A percentile compares a stretch with the other conserved stretches of the same genome.
Evolutionary conservation across 2,797 vertebrate genomes (phyloP).

Genomic region (Sebastiscus albofasciatus): DNA sequence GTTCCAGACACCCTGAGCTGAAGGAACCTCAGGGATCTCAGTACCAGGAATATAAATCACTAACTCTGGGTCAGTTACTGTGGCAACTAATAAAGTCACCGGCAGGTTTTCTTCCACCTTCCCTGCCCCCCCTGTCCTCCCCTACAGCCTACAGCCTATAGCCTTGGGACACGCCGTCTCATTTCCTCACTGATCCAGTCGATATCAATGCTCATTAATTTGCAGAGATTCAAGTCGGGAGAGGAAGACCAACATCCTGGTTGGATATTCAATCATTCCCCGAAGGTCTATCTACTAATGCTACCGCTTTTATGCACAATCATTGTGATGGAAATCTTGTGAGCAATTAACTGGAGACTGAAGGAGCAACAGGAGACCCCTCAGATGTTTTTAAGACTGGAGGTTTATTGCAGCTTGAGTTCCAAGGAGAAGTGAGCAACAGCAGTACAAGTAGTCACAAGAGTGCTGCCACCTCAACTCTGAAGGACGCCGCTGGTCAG

Average conservation of each 20-base stretch:
- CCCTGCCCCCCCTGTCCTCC: not conserved
- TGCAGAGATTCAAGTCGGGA: not conserved
- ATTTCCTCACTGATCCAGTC: slow-evolving; percentile 23
- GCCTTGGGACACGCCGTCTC: not conserved
- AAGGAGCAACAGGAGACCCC: too few species aligned
- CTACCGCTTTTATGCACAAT: too few species aligned
- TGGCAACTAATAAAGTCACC: not conserved
- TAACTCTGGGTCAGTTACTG: not conserved
- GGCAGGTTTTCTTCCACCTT: too few species aligned
- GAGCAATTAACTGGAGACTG: too few species aligned
- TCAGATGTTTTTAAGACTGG: too few species aligned
- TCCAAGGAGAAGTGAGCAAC: too few species aligned
- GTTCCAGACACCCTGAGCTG: not conserved
- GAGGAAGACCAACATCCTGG: not conserved
- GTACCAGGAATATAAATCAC: not conserved
- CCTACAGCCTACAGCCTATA: too few species aligned
- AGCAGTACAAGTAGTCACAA: too few species aligned
- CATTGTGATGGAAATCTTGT: not conserved
- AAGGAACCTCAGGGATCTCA: not conserved
- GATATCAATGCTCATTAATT: slow-evolving; percentile 1
- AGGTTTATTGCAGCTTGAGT: too few species aligned
- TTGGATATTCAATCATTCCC: not conserved
- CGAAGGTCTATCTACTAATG: not conserved
- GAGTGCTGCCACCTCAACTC: too few species aligned
- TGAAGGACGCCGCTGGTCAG: too few species aligned